Conservation (phyloP, 2,888 invertebrate genomes). For the Tipula confusa region DNA sequence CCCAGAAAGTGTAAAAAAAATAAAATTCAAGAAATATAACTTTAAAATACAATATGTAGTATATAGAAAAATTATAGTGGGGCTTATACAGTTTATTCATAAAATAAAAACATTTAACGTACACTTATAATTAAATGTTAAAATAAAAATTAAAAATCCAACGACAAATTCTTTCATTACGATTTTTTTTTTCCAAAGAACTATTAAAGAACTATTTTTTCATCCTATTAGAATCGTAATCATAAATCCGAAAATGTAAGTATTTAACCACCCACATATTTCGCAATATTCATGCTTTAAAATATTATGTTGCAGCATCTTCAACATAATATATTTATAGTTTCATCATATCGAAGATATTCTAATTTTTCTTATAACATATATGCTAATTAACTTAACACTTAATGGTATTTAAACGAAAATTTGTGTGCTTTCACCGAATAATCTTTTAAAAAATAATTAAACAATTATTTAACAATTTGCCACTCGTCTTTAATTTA, state of each 20-base stretch:
- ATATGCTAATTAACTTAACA: background rate
- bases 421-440: background rate
- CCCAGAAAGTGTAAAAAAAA: slow-evolving; percentile 40
- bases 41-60: slow-evolving; percentile 1
- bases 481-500: background rate
- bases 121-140: slow-evolving; percentile 21
- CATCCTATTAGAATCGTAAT: background rate
- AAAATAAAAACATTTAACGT: slow-evolving; percentile 5
- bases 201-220: background rate
- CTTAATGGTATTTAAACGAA: background rate
- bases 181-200: background rate
- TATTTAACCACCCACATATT: background rate
- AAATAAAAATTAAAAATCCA: too few relatives aligned
- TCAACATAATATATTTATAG: too few relatives aligned
- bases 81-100: slow-evolving; percentile 28
- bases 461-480: too few relatives aligned
- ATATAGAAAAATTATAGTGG: slow-evolving; percentile 27
- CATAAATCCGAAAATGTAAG: too few relatives aligned
- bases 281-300: background rate
- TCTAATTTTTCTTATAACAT: background rate
- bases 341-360: too few relatives aligned
- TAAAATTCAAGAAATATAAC: slow-evolving; percentile 26
- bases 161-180: background rate
- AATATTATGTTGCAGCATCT: background rate
- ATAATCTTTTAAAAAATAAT: background rate